phyloP scores from a whole-genome alignment of 2,888 invertebrate genomes.

The Ctenicera cuprea region DNA sequence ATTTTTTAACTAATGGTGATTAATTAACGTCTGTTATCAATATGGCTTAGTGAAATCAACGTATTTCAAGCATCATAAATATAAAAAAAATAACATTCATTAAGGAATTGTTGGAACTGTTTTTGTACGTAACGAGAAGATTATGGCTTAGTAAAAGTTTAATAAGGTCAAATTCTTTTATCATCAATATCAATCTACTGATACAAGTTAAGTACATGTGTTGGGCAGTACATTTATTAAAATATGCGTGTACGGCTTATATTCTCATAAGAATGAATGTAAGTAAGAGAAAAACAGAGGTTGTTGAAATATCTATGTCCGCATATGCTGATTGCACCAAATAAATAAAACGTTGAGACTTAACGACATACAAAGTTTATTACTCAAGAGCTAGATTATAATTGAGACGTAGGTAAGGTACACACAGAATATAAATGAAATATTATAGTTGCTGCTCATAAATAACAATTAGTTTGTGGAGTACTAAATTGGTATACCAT shows the following conservation, averaged over 20 bases:
- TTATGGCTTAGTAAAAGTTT: slow-evolving; percentile 6
- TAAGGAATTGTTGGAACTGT: neutral
- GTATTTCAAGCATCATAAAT: neutral
- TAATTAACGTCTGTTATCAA: too few species aligned
- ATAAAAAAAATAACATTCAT: neutral
- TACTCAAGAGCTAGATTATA: slow-evolving; percentile 53
- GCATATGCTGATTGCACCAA: slow-evolving; percentile 41
- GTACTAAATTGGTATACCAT: slow-evolving; percentile 66
- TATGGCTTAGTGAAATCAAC: too few species aligned
- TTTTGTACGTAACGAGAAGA: neutral
- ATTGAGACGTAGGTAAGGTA: slow-evolving; percentile 59
- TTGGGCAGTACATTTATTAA: slow-evolving; percentile 12
- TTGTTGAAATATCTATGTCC: slow-evolving; percentile 30
- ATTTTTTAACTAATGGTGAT: too few species aligned
- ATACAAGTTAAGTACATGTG: slow-evolving; percentile 1
- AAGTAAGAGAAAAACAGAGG: slow-evolving; percentile 1
- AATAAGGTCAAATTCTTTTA: slow-evolving; percentile 25
- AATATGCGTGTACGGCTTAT: neutral
- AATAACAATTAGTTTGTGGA: slow-evolving; percentile 69
- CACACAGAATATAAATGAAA: slow-evolving; percentile 65
- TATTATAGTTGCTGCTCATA: slow-evolving; percentile 65
- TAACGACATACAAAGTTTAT: slow-evolving; percentile 53
- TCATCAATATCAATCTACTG: slow-evolving; percentile 30
- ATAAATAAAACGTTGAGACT: slow-evolving; percentile 47
- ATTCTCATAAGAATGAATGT: neutral